A percentile compares a stretch with the other conserved stretches of the same genome.
Evolutionary conservation across 2,113 vertebrate species (phyloP).

Genomic region (Tympanuchus pallidicinctus): DNA sequence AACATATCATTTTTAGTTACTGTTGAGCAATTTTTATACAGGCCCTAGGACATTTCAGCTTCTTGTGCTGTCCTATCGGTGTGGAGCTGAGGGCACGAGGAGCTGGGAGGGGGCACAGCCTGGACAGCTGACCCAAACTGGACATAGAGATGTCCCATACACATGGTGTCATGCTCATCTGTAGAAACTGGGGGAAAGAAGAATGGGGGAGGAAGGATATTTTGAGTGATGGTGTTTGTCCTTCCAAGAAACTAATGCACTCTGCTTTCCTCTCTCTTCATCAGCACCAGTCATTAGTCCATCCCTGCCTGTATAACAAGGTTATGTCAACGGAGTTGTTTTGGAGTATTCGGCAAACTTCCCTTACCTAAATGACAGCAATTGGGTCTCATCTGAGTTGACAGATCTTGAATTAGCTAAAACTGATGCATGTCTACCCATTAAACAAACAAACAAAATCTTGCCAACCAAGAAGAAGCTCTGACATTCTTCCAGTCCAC

Average conservation of each 20-base stretch:
- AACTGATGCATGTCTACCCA: background rate
- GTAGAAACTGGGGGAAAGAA: background rate
- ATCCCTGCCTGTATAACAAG: background rate
- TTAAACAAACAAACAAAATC: background rate
- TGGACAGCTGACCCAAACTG: background rate
- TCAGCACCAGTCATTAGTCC: background rate
- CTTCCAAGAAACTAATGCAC: background rate
- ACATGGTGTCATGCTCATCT: background rate
- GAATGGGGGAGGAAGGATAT: background rate
- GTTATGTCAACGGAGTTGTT: background rate
- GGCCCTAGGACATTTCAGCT: too few relatives aligned
- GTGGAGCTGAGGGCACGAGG: background rate
- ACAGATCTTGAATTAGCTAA: background rate
- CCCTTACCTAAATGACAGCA: background rate
- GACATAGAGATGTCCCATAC: background rate
- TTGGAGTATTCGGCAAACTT: background rate
- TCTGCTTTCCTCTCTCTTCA: background rate
- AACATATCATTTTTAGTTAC: background rate
- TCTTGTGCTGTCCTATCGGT: background rate
- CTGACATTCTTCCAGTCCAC: background rate
- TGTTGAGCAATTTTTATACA: background rate
- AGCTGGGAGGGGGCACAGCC: background rate
- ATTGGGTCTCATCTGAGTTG: background rate
- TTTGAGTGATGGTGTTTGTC: background rate
- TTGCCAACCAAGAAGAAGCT: accelerated